Conservation (phyloP, 1,140 invertebrate species). For the Aphelenchoides fujianensis region DNA sequence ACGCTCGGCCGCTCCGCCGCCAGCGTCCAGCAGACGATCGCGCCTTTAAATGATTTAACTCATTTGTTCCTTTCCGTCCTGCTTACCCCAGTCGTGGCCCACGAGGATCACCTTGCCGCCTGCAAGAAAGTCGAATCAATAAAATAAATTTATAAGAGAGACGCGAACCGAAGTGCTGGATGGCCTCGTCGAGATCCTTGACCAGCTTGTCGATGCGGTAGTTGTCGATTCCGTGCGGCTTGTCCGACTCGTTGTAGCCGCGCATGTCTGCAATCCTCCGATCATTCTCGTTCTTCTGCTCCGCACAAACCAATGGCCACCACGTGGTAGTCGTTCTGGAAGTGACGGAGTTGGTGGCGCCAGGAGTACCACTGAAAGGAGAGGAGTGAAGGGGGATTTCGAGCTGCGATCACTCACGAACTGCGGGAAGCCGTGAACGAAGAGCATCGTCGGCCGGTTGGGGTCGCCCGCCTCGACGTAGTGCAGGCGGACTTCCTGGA, state of each 20-base stretch:
- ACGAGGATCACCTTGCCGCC: slow-evolving; percentile 10
- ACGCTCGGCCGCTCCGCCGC: slow-evolving; percentile 70
- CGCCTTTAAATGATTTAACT: slow-evolving; percentile 70
- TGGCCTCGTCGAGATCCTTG: slow-evolving; percentile 72
- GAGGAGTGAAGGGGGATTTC: neutral
- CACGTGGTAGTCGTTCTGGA: slow-evolving; percentile 69
- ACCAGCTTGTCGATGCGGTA: slow-evolving; percentile 70
- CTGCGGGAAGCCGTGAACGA: slow-evolving; percentile 76
- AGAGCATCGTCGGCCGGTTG: slow-evolving; percentile 69
- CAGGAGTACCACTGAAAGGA: neutral
- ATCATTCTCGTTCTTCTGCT: neutral
- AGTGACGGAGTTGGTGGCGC: slow-evolving; percentile 70
- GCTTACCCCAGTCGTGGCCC: neutral
- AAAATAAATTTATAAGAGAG: slow-evolving; percentile 29
- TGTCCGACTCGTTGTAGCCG: slow-evolving; percentile 43
- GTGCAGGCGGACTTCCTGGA: slow-evolving; percentile 73
- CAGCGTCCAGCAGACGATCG: slow-evolving; percentile 73
- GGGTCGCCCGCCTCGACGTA: slow-evolving; percentile 72
- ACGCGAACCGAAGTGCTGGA: slow-evolving; percentile 70
- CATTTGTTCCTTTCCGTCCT: neutral
- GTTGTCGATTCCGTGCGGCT: slow-evolving; percentile 64
- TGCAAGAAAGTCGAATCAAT: slow-evolving; percentile 3
- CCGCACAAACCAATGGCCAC: slow-evolving; percentile 7
- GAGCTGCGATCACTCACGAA: too few species aligned
- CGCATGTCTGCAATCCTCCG: slow-evolving; percentile 30